Evolutionary conservation across 2,113 vertebrate species (phyloP).

Genomic region (Grammomys dolichurus): DNA sequence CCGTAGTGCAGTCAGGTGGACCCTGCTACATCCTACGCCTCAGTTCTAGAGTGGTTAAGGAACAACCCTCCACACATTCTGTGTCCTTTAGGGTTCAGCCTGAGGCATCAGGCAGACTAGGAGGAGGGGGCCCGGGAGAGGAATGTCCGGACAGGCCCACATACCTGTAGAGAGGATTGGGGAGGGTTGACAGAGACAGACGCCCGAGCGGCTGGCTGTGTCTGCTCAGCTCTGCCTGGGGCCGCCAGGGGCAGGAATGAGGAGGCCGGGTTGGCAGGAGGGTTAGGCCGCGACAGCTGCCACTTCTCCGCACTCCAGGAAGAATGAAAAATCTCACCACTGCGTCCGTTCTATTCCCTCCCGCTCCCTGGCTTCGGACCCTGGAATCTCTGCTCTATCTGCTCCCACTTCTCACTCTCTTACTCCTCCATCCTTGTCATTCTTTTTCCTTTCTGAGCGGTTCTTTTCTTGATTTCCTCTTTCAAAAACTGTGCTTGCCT

Average conservation of each 20-base stretch:
- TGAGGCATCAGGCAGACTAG: neutral
- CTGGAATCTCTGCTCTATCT: neutral
- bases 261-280: conserved; percentile 38
- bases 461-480: neutral
- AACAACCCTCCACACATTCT: neutral
- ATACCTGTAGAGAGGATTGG: conserved; percentile 78
- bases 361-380: neutral
- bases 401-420: neutral
- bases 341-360: conserved; percentile 1
- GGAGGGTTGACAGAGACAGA: conserved; percentile 75
- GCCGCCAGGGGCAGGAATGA: conserved; percentile 51
- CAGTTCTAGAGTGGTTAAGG: neutral
- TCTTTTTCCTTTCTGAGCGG: neutral
- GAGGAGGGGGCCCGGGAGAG: conserved; percentile 2
- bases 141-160: conserved; percentile 74
- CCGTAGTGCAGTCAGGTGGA: neutral
- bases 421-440: neutral
- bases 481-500: neutral
- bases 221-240: conserved; percentile 66
- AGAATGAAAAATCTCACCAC: neutral
- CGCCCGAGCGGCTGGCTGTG: conserved; percentile 83
- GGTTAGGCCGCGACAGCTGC: conserved; percentile 18
- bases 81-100: conserved; percentile 41
- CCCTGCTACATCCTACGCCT: neutral
- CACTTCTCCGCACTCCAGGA: neutral